Base-by-base conservation (phyloP, 2,113 vertebrate species). In the Podilymbus podiceps region DNA sequence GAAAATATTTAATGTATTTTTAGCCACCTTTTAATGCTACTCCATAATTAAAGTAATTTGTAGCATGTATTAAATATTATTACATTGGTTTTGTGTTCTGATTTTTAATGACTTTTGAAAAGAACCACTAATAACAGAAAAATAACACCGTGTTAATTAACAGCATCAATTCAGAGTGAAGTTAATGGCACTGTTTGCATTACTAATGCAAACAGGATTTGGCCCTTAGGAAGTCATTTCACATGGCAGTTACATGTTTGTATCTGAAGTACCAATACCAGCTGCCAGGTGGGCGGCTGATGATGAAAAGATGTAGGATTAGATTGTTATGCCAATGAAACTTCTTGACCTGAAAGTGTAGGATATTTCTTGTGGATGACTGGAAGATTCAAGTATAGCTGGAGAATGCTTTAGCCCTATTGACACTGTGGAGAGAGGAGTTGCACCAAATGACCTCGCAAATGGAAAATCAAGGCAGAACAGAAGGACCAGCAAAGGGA, bases 41-140 rank as follows among this genome's bases (percentile, higher is more conserved):
- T 83, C 44, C 78, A 89, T 96, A 94, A 97, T 96, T 93, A 95
- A 95, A 94, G 75, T 95, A 96, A 97, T 97, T 97, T 96, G 93
- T 94, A 92, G 49, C 28, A 38, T 73, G 56, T 88, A 85, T 87
- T 94, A 91, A 95, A 85, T 84, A 91, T 69, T 91, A 88, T 94
- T 95, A 72, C 62, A 69, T 55, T 75, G 47, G 4, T 13, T 87
- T 88, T 88, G 53, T 82, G 73, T 93, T 91, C 80, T 92, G 76
- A 95, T 96, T 97, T 95, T 94, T 96, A 92, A 92, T 74, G 63
- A 75, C 69, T 96, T 95, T 90, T 96, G 84, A 96, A 90, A 95
- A 77, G 60, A 95, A 93, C 63, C 49, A 71, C 78, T 91, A 96
- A 95, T 77, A 97, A 94, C 62, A 93, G 74, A 82, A 97, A 93